phyloP scores from a whole-genome alignment of 2,797 vertebrate species.

The Melanotaenia maccullochi region DNA sequence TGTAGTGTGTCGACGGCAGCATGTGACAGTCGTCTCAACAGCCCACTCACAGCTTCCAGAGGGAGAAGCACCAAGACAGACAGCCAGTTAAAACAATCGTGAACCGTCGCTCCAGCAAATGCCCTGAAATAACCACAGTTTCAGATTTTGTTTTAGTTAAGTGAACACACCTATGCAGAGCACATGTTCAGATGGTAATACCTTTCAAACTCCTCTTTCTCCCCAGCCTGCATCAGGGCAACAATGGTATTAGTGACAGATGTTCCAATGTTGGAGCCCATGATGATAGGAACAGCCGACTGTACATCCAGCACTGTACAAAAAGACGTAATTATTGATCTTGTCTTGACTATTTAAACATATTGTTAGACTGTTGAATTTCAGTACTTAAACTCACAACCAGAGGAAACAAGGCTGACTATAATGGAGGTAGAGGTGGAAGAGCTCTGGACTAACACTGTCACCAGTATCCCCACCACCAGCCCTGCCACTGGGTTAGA shows the following conservation, averaged over 20 bases:
- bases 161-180: not conserved
- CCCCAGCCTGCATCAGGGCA: conserved; percentile 86
- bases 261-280: conserved; percentile 89
- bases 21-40: conserved; percentile 43
- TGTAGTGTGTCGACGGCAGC: conserved; percentile 23
- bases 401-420: conserved; percentile 89
- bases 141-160: not conserved
- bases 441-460: conserved; percentile 88
- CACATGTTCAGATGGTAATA: conserved; percentile 43
- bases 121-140: conserved; percentile 22
- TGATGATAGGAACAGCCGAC: conserved; percentile 84
- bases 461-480: conserved; percentile 88
- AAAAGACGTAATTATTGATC: not conserved
- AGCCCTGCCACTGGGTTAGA: conserved; percentile 87
- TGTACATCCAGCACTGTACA: conserved; percentile 47
- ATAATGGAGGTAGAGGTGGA: conserved; percentile 89
- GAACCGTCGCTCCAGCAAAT: conserved; percentile 83
- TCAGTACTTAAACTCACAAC: conserved; percentile 72
- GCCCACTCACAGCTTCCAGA: conserved; percentile 80
- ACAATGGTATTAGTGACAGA: conserved; percentile 89
- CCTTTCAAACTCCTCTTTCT: conserved; percentile 87
- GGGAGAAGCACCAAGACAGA: conserved; percentile 87
- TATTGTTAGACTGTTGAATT: too few relatives aligned
- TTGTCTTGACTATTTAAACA: not conserved
- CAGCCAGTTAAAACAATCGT: conserved; percentile 89